These are phyloP conservation scores for Galagoides demidoff DNA, from an alignment of 2,797 vertebrate genomes.

Conservation along the genomic window DNA sequence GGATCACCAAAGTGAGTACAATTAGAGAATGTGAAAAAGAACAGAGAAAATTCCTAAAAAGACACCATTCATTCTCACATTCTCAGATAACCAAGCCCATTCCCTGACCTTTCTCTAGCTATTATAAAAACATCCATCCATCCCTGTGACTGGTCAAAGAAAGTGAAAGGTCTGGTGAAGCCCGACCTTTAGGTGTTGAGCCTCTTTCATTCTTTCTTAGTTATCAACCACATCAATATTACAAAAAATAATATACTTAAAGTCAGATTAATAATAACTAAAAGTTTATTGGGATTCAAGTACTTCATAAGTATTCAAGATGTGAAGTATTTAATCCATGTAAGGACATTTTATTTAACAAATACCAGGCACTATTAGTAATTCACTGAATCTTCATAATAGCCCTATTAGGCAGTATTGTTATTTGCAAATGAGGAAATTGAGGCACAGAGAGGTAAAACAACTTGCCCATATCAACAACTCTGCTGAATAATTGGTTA, in stretches of 20 bases:
- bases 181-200: neutral
- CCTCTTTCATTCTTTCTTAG: neutral
- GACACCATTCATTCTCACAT: neutral
- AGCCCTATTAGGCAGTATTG: neutral
- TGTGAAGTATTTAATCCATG: neutral
- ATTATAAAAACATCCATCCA: neutral
- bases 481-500: neutral
- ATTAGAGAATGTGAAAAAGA: neutral
- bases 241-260: neutral
- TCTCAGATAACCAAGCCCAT: neutral
- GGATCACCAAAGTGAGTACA: neutral
- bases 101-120: neutral
- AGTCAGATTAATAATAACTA: neutral
- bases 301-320: slow-evolving; percentile 1
- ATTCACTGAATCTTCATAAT: neutral
- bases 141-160: neutral
- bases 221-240: neutral
- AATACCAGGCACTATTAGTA: neutral
- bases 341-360: slow-evolving; percentile 9
- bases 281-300: neutral
- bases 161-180: neutral
- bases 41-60: neutral
- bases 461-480: neutral
- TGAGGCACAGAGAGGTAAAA: neutral
- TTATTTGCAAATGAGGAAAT: neutral